Conservation (phyloP, 2,888 invertebrate genomes). For the Drosophila nr. perissopoda region DNA sequence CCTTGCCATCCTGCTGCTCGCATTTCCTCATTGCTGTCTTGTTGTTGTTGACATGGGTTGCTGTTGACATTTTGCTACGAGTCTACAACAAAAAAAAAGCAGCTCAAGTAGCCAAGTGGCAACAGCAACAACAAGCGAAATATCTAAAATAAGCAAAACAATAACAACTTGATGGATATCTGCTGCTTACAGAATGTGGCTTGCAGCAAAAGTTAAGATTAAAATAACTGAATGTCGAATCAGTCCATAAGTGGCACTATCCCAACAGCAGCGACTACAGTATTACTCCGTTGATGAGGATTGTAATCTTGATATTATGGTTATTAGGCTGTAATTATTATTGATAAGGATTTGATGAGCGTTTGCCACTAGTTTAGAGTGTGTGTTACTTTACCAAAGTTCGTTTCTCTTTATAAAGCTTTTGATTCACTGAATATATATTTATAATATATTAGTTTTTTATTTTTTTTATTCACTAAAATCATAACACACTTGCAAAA, state of each 20-base stretch:
- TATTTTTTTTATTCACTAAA: neutral
- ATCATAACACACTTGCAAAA: neutral
- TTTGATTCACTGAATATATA: neutral
- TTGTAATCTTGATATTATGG: neutral
- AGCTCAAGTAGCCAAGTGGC: constrained; percentile 58
- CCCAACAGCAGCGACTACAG: constrained; percentile 8
- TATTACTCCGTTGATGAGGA: too few species aligned
- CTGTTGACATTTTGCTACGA: constrained; percentile 78
- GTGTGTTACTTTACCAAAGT: too few species aligned
- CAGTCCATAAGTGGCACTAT: constrained; percentile 42
- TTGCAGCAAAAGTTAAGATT: neutral
- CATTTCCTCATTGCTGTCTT: constrained; percentile 17
- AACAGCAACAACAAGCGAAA: constrained; percentile 27
- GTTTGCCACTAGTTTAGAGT: neutral
- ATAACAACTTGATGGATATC: constrained; percentile 22
- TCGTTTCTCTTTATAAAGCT: neutral
- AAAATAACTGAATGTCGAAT: constrained; percentile 19
- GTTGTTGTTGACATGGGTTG: constrained; percentile 62
- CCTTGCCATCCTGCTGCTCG: constrained; percentile 18
- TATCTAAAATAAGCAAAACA: constrained; percentile 30
- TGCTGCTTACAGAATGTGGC: constrained; percentile 6
- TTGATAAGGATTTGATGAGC: neutral
- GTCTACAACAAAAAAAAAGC: constrained; percentile 78
- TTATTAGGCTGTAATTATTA: neutral
- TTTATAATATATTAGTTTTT: neutral